phyloP scores from a whole-genome alignment of 2,113 vertebrate genomes.

The Garra rufa region DNA sequence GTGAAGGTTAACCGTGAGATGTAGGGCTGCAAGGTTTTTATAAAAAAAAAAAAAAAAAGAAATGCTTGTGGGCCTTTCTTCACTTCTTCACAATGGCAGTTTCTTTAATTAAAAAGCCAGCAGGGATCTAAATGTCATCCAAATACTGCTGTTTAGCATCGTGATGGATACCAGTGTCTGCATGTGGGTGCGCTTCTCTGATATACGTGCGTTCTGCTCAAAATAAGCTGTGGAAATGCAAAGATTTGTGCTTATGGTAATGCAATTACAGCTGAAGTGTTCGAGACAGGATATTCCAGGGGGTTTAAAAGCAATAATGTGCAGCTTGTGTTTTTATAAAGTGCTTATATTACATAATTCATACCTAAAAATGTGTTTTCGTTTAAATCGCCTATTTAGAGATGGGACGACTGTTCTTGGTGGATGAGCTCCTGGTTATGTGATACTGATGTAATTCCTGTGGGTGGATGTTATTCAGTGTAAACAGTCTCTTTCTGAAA shows the following conservation, averaged over 20 bases:
- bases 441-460: neutral
- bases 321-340: neutral
- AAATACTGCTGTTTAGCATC: slow-evolving; percentile 59
- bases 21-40: neutral
- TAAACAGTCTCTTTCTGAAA: neutral
- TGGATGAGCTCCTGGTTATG: neutral
- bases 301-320: neutral
- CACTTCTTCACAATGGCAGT: slow-evolving; percentile 37
- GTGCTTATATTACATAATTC: neutral
- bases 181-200: slow-evolving; percentile 53
- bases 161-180: slow-evolving; percentile 58
- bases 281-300: neutral
- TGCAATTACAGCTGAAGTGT: neutral
- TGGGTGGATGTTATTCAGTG: neutral
- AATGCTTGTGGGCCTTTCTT: neutral
- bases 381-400: neutral
- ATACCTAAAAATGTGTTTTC: neutral
- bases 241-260: neutral
- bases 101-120: slow-evolving; percentile 57
- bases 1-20: slow-evolving; percentile 44
- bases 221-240: neutral
- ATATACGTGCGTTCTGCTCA: neutral
- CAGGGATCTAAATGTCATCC: slow-evolving; percentile 59
- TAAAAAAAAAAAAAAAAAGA: neutral
- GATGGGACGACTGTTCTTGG: neutral